Percentiles rank a stretch among this genome's conserved stretches.
phyloP scores from a whole-genome alignment of 2,113 vertebrate genomes.

The Cyrtonyx montezumae region DNA sequence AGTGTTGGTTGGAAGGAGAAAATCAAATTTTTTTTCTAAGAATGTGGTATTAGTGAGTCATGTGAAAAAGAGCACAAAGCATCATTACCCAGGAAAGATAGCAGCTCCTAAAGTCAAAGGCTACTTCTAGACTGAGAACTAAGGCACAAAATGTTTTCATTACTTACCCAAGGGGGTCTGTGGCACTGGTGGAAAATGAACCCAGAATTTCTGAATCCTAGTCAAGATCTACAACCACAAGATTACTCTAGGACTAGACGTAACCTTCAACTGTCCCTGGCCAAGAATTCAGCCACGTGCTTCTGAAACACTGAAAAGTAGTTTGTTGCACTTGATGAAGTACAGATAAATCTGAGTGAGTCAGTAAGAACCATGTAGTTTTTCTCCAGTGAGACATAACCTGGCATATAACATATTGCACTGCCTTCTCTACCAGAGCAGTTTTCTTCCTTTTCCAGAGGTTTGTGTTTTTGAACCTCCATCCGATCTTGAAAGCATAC shows the following conservation, averaged over 20 bases:
- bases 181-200: neutral
- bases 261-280: neutral
- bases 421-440: neutral
- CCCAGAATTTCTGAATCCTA: constrained; percentile 9
- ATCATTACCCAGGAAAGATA: neutral
- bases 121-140: neutral
- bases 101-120: constrained; percentile 4
- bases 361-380: neutral
- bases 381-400: neutral
- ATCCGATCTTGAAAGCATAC: constrained; percentile 6
- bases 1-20: neutral
- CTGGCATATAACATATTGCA: neutral
- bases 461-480: constrained; percentile 54
- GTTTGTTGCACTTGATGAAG: constrained; percentile 11
- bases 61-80: neutral
- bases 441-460: neutral
- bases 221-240: neutral
- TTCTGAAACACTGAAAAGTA: neutral
- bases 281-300: neutral
- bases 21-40: neutral
- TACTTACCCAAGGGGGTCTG: neutral
- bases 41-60: neutral
- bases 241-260: neutral
- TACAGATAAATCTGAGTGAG: neutral
- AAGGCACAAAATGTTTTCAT: neutral